Evolutionary conservation across 2,113 vertebrate genomes (phyloP), one percentile per base, ranked within the genome.

Genomic region (Oncorhynchus mykiss): DNA sequence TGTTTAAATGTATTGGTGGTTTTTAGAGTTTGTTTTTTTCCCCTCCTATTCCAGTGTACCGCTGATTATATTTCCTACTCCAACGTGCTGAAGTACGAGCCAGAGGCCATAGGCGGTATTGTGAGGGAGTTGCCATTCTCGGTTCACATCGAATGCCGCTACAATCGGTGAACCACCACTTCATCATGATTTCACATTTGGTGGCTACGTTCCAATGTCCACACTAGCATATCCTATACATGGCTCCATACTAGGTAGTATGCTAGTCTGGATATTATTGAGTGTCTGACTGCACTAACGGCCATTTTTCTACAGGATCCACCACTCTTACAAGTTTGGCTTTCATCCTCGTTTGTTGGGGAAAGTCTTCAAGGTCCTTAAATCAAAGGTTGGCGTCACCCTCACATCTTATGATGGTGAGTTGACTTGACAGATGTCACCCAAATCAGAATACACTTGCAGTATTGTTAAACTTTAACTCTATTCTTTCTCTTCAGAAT

Each of bases 331-430:
- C 18, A 75, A 79, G 64, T 70, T 80, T 71, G 90, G 91, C 9
- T 84, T 86, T 29, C 8, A 49, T 2, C 88, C 90, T 9, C 73
- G 67, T 20, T 3, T 90, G 1, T 18, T 12, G 2, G 75, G 77
- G 71, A 81, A 78, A n/a, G 1, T 88, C 14, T 71, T 49, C 64
- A 86, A 62, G 77, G 3, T 2, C 0, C 86, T 92, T 13, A 14
- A 65, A 7, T 48, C 39, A 18, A 73, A 34, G 24, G 11, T 13
- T 5, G 48, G 11, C 3, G 69, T 76, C 5, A 57, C 18, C 0
- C 72, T 93, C 3, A 51, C 13, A 5, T n/a, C 78, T 74, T 74
- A 87, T 74, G 89, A 93, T 83, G 88, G 93, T 93, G 89, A 29
- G 70, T 24, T 20, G 22, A 5, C 2, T 3, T 11, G 39, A 45